phyloP scores from a whole-genome alignment of 1,140 invertebrate genomes.

The Geopemphigus sp. region DNA sequence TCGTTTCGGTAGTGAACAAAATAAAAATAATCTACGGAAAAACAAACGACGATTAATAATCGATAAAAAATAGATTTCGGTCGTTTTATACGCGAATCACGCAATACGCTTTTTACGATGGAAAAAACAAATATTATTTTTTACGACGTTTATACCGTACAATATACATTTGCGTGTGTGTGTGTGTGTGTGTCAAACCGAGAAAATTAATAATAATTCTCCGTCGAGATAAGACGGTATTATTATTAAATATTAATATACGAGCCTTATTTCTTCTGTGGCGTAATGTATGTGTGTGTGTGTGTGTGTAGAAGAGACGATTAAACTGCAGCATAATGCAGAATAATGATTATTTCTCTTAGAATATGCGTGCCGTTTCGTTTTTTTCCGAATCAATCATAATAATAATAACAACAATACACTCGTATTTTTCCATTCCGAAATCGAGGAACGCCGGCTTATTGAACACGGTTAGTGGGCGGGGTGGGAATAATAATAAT shows the following conservation, averaged over 20 bases:
- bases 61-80: background rate
- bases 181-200: background rate
- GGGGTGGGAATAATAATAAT: background rate
- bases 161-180: too few relatives aligned
- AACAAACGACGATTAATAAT: background rate
- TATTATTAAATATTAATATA: too few relatives aligned
- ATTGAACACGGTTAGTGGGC: too few relatives aligned
- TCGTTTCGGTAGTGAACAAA: background rate
- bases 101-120: too few relatives aligned
- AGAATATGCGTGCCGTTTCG: too few relatives aligned
- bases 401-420: background rate
- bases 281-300: too few relatives aligned
- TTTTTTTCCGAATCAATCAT: background rate
- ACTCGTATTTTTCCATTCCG: background rate
- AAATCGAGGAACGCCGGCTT: background rate
- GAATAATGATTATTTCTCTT: conserved; percentile 3
- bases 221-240: too few relatives aligned
- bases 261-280: too few relatives aligned
- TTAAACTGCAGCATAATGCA: background rate
- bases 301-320: too few relatives aligned
- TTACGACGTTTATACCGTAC: too few relatives aligned
- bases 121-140: too few relatives aligned
- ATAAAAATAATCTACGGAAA: background rate
- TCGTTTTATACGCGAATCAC: too few relatives aligned
- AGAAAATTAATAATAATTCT: background rate